These are phyloP conservation scores for Miniopterus natalensis DNA, from an alignment of 2,113 vertebrate species.

Conservation along the genomic window DNA sequence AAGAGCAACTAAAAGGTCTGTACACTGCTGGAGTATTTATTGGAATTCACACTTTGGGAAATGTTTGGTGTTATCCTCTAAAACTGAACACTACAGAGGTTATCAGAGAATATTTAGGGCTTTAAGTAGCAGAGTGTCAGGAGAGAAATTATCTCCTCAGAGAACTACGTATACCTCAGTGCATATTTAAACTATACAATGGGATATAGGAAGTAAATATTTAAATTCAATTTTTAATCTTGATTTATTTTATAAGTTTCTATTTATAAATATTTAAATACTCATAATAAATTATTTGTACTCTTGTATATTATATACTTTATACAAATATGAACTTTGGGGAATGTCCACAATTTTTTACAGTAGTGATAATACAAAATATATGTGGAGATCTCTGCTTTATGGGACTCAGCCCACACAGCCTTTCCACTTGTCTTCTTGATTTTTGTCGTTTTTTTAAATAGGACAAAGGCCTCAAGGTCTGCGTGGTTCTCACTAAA, in stretches of 20 bases:
- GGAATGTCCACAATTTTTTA: neutral
- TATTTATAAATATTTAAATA: conserved; percentile 40
- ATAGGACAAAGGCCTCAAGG: neutral
- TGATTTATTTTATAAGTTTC: conserved; percentile 31
- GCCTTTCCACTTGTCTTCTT: neutral
- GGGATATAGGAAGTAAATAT: neutral
- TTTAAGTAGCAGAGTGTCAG: neutral
- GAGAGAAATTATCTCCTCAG: neutral
- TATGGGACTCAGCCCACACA: neutral
- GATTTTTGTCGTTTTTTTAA: neutral
- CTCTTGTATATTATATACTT: neutral
- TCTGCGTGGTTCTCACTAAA: neutral
- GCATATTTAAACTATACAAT: neutral
- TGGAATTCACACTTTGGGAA: neutral
- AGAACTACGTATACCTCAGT: neutral
- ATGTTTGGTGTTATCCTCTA: conserved; percentile 13
- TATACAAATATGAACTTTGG: neutral
- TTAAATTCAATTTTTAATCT: conserved; percentile 31
- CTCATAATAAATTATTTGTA: neutral
- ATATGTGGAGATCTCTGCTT: neutral
- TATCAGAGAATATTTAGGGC: neutral
- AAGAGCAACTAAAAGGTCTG: neutral
- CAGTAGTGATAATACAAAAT: neutral
- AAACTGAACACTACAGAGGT: neutral
- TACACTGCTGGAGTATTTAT: neutral